These are phyloP conservation scores for Platichthys stellatus DNA, from an alignment of 2,113 vertebrate genomes.

Conservation along the genomic window DNA sequence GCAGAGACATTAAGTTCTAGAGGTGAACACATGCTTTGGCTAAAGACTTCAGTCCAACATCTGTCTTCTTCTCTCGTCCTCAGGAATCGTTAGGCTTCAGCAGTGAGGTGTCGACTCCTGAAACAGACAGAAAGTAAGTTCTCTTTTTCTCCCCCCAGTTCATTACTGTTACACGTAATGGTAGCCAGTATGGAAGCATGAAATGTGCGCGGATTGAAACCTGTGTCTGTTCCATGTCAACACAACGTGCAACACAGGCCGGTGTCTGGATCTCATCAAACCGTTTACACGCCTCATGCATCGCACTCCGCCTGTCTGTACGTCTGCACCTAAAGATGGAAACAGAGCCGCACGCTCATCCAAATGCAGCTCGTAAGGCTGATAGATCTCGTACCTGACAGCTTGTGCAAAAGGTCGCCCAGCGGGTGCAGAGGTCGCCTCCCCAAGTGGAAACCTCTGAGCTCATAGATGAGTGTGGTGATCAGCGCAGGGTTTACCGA, in stretches of 20 bases:
- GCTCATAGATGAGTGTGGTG: slow-evolving; percentile 5
- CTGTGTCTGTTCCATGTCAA: slow-evolving; percentile 57
- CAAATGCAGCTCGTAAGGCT: slow-evolving; percentile 2
- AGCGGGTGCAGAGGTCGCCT: slow-evolving; percentile 9
- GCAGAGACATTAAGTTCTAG: slow-evolving; percentile 25
- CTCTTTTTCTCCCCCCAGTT: too few species aligned
- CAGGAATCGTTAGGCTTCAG: slow-evolving; percentile 94
- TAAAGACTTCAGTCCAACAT: slow-evolving; percentile 1
- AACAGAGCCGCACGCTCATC: slow-evolving; percentile 12
- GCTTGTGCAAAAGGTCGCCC: slow-evolving; percentile 11
- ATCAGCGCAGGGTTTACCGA: neutral
- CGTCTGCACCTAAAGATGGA: slow-evolving; percentile 12
- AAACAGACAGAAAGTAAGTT: slow-evolving; percentile 93
- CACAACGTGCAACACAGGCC: slow-evolving; percentile 33
- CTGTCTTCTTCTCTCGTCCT: slow-evolving; percentile 35
- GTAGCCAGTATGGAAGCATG: slow-evolving; percentile 2
- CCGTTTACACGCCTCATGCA: slow-evolving; percentile 2
- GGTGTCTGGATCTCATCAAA: slow-evolving; percentile 55
- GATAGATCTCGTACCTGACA: slow-evolving; percentile 13
- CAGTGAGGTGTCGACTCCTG: slow-evolving; percentile 91
- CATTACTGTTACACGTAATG: neutral
- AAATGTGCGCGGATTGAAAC: slow-evolving; percentile 36
- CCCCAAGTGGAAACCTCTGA: slow-evolving; percentile 22
- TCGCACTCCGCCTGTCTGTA: slow-evolving; percentile 20
- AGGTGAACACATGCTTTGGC: neutral